Conservation (phyloP, 35 echinoderm and acorn worm genomes). For the Eucidaris tribuloides region DNA sequence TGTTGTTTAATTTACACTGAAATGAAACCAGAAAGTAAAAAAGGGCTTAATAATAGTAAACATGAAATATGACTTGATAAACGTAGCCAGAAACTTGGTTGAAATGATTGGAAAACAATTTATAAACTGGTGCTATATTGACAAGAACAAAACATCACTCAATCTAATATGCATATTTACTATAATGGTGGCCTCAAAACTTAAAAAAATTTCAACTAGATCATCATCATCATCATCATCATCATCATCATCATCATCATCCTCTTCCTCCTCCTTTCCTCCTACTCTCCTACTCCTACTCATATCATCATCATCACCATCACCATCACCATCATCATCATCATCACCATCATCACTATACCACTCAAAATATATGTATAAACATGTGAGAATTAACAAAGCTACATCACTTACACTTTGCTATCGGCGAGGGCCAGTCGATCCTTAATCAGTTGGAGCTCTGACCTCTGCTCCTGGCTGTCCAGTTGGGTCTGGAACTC, state of each 20-base stretch:
- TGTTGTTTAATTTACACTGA: background rate
- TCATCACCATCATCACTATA: background rate
- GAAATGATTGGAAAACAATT: background rate
- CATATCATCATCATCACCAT: constrained; percentile 18
- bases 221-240: too few species aligned
- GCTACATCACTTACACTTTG: constrained; percentile 68
- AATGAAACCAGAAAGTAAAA: background rate
- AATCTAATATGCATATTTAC: too few species aligned
- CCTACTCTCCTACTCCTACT: background rate
- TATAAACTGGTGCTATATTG: too few species aligned
- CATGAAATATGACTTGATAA: background rate
- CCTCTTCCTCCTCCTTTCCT: background rate
- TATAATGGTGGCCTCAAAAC: too few species aligned
- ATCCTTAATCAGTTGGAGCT: constrained; percentile 90
- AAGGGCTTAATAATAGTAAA: background rate
- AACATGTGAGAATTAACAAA: background rate
- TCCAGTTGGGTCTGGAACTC: constrained; percentile 93
- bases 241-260: constrained; percentile 12
- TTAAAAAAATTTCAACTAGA: too few species aligned
- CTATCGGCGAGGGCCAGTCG: constrained; percentile 87
- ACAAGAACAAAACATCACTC: too few species aligned
- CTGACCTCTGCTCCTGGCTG: constrained; percentile 95
- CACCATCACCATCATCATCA: constrained; percentile 24
- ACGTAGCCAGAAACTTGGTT: background rate
- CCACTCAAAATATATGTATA: too few species aligned